phyloP scores from a whole-genome alignment of 1,140 invertebrate genomes.

The Pantala flavescens region DNA sequence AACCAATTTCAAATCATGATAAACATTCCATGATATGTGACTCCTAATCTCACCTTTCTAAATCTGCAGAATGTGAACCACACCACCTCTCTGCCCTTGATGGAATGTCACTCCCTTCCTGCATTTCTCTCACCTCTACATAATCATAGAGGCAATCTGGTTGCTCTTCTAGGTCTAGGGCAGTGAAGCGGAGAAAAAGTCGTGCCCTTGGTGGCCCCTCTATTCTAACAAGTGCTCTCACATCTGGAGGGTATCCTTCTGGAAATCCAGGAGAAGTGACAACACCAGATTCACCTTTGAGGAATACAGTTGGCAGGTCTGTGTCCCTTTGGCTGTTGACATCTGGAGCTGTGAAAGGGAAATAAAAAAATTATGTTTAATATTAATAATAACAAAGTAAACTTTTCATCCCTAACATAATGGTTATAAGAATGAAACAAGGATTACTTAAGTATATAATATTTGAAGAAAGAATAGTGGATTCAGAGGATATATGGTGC shows the following conservation, averaged over 20 bases:
- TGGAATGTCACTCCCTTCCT: background rate
- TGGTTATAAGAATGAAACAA: too few relatives aligned
- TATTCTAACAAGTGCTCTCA: constrained; percentile 52
- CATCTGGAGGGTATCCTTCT: constrained; percentile 51
- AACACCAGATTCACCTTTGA: constrained; percentile 41
- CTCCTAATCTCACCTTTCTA: background rate
- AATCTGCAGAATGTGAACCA: background rate
- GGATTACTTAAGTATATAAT: too few relatives aligned
- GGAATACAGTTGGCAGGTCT: background rate
- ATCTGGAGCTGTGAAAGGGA: too few relatives aligned
- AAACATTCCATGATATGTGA: too few relatives aligned
- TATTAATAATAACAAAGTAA: too few relatives aligned
- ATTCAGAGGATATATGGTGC: too few relatives aligned
- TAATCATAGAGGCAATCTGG: constrained; percentile 66
- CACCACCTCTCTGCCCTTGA: constrained; percentile 19
- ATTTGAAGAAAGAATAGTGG: too few relatives aligned
- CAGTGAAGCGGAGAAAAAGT: constrained; percentile 51
- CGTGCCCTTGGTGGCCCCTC: constrained; percentile 46
- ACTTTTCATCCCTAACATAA: too few relatives aligned
- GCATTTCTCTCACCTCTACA: constrained; percentile 39
- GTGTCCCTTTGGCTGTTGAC: too few relatives aligned
- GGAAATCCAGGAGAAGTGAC: constrained; percentile 54
- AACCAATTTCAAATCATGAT: too few relatives aligned
- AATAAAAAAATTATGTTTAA: too few relatives aligned
- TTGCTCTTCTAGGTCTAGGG: constrained; percentile 60